Evolutionary conservation across 2,797 vertebrate genomes (phyloP).

Genomic region (Enteromius anoplus): DNA sequence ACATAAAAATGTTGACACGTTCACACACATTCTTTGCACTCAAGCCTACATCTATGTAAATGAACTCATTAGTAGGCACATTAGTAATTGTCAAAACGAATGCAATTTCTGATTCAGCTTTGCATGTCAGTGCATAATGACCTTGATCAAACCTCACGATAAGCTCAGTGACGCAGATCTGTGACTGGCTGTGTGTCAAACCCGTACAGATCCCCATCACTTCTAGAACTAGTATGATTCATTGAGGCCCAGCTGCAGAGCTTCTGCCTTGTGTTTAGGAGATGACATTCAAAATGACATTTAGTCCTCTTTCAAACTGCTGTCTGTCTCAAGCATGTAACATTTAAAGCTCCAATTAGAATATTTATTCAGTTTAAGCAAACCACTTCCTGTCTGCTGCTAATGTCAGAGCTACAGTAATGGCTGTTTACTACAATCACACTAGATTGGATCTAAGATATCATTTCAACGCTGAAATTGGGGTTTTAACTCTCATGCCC

Average conservation of each 20-base stretch:
- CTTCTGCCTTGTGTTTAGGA: too few relatives aligned
- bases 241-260: background rate
- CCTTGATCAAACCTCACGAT: background rate
- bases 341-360: background rate
- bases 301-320: background rate
- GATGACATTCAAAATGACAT: background rate
- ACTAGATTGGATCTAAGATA: too few relatives aligned
- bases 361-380: background rate
- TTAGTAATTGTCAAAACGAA: background rate
- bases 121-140: background rate
- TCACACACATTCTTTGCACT: background rate
- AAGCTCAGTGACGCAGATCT: background rate
- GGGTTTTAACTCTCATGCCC: too few relatives aligned
- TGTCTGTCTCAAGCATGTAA: background rate
- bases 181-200: background rate
- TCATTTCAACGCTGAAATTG: background rate
- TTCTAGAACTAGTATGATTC: background rate
- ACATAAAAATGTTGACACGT: background rate
- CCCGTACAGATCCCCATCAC: background rate
- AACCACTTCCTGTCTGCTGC: constrained; percentile 7
- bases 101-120: background rate
- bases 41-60: background rate
- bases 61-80: background rate
- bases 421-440: background rate
- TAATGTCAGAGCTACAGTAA: background rate